Percentiles rank a stretch among this genome's conserved stretches.
These are phyloP conservation scores for Hipparchia sbordonii DNA, from an alignment of 2,888 invertebrate species.

Conservation along the genomic window DNA sequence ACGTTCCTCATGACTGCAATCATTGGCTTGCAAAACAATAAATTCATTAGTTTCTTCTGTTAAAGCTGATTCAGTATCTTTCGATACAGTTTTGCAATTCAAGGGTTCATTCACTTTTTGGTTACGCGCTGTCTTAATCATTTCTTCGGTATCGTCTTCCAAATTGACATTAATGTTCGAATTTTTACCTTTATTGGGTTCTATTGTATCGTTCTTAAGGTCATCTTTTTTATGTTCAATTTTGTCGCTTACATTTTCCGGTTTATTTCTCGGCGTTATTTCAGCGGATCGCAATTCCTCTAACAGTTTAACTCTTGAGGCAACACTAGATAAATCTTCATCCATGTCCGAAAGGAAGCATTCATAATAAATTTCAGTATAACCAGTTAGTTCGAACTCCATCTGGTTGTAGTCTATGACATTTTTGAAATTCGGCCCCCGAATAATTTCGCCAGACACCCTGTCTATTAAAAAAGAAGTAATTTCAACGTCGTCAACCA, in stretches of 20 bases:
- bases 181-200: not conserved
- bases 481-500: conserved; percentile 54
- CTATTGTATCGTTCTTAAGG: too few species aligned
- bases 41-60: conserved; percentile 19
- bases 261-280: conserved; percentile 53
- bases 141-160: conserved; percentile 23
- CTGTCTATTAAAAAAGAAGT: conserved; percentile 69
- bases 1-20: not conserved
- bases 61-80: conserved; percentile 21
- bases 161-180: conserved; percentile 27
- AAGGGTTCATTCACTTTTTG: not conserved
- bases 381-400: conserved; percentile 72
- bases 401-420: conserved; percentile 70
- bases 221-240: not conserved
- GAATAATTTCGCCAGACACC: conserved; percentile 69
- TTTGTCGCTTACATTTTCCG: conserved; percentile 39
- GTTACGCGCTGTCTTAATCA: not conserved
- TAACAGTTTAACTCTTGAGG: conserved; percentile 66
- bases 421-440: conserved; percentile 69
- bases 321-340: conserved; percentile 65
- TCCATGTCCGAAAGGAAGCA: conserved; percentile 60
- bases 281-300: conserved; percentile 60
- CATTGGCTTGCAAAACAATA: not conserved
- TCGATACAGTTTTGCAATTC: not conserved
- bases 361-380: conserved; percentile 71